Percentiles rank a stretch among this genome's conserved stretches.
Conservation (phyloP, 2,797 vertebrate genomes). For the Acrocephalus scirpaceus region DNA sequence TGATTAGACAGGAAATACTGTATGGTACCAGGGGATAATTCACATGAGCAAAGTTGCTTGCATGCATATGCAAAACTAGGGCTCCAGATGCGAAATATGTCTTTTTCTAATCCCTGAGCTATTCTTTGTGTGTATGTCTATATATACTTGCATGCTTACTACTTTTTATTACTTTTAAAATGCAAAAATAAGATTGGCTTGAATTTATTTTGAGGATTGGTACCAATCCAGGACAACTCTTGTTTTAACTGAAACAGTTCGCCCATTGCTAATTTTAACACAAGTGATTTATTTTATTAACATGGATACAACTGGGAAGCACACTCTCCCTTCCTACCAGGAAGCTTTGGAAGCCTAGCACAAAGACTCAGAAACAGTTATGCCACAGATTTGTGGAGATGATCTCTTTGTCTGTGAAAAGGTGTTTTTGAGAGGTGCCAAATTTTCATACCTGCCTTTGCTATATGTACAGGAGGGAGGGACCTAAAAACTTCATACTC, state of each 20-base stretch:
- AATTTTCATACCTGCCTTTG: neutral
- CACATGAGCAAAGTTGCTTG: neutral
- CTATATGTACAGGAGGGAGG: neutral
- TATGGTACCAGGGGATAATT: constrained; percentile 9
- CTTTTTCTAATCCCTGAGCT: constrained; percentile 33
- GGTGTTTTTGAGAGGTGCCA: neutral
- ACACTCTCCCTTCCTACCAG: neutral
- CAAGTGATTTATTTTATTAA: neutral
- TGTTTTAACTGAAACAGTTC: constrained; percentile 32
- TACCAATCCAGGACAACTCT: constrained; percentile 5
- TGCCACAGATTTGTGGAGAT: neutral
- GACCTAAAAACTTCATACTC: neutral
- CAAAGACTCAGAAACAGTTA: neutral
- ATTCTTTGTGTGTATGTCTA: neutral
- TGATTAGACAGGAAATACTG: constrained; percentile 22
- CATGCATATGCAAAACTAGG: neutral
- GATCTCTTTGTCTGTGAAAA: neutral
- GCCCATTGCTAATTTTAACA: constrained; percentile 38
- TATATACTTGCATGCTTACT: neutral
- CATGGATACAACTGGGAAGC: neutral
- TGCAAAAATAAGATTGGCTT: constrained; percentile 45
- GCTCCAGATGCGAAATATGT: neutral
- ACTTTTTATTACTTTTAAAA: constrained; percentile 43
- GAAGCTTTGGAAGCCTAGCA: neutral
- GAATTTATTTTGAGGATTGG: constrained; percentile 30